Conservation (phyloP, 2,888 invertebrate genomes). For the Hanleya hanleyi region DNA sequence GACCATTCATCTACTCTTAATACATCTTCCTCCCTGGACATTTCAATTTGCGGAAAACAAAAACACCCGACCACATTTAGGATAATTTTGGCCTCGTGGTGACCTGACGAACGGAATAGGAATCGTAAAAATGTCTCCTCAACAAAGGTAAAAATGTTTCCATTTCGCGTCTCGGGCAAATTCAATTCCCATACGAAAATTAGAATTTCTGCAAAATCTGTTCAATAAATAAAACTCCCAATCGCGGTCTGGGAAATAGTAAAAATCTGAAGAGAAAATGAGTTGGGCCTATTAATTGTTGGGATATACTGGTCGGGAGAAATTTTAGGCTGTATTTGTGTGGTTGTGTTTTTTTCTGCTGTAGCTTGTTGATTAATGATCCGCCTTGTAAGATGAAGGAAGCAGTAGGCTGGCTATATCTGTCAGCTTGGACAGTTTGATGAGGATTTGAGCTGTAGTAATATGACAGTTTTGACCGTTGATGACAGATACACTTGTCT, state of each 20-base stretch:
- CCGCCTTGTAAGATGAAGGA: neutral
- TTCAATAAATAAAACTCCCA: too few relatives aligned
- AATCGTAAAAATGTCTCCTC: neutral
- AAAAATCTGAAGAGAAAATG: too few relatives aligned
- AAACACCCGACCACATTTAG: neutral
- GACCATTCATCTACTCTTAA: neutral
- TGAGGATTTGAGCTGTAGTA: neutral
- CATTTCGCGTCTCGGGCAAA: neutral
- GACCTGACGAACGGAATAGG: neutral
- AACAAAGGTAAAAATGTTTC: neutral
- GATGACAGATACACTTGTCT: neutral
- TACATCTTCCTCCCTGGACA: constrained; percentile 1
- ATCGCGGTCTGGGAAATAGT: too few relatives aligned
- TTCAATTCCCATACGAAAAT: neutral
- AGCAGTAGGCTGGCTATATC: neutral
- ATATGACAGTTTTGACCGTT: neutral
- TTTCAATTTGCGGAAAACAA: constrained; percentile 6
- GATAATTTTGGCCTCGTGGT: too few relatives aligned
- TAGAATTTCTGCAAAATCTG: too few relatives aligned
- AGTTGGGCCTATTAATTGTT: too few relatives aligned
- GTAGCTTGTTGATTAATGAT: too few relatives aligned
- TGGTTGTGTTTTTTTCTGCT: too few relatives aligned
- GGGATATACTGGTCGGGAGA: too few relatives aligned
- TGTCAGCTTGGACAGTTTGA: neutral
- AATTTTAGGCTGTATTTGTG: too few relatives aligned